Conservation (phyloP, 2,888 invertebrate species). For the Tetragnatha montana region DNA sequence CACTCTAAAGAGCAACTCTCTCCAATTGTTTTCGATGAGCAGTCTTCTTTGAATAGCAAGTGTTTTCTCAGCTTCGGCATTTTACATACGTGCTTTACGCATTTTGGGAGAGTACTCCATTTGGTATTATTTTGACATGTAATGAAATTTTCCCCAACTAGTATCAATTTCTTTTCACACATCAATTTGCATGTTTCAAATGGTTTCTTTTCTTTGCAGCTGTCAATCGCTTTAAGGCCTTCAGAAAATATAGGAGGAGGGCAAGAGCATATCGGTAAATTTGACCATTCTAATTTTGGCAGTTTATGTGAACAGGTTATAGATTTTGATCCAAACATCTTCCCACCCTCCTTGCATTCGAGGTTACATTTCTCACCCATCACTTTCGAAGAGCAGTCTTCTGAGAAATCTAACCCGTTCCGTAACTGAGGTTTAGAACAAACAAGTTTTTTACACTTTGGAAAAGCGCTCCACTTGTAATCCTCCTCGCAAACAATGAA, state of each 20-base stretch:
- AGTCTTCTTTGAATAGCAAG: not conserved
- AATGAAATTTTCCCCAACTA: conserved; percentile 9
- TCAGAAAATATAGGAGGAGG: not conserved
- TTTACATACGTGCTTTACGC: not conserved
- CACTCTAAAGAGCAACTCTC: conserved; percentile 5
- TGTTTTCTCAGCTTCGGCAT: not conserved
- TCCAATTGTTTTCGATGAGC: conserved; percentile 4
- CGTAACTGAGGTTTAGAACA: not conserved
- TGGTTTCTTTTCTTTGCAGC: not conserved
- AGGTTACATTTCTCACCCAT: conserved; percentile 2
- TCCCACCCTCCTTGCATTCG: conserved; percentile 3
- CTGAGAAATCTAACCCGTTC: not conserved
- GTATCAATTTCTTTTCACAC: conserved; percentile 1
- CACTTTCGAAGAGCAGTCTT: conserved; percentile 10
- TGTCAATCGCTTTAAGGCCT: not conserved
- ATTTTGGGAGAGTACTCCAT: conserved; percentile 14
- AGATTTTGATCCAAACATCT: not conserved
- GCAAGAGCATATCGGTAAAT: conserved; percentile 33
- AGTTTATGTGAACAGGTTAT: not conserved
- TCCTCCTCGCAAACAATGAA: not conserved
- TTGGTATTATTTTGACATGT: conserved; percentile 11
- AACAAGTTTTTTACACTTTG: not conserved
- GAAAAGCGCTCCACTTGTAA: conserved; percentile 6
- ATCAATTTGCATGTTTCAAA: conserved; percentile 11
- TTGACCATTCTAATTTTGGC: not conserved